Evolutionary conservation across 2,113 vertebrate genomes (phyloP), one percentile per base, ranked within the genome.

Genomic region (Laterallus jamaicensis): DNA sequence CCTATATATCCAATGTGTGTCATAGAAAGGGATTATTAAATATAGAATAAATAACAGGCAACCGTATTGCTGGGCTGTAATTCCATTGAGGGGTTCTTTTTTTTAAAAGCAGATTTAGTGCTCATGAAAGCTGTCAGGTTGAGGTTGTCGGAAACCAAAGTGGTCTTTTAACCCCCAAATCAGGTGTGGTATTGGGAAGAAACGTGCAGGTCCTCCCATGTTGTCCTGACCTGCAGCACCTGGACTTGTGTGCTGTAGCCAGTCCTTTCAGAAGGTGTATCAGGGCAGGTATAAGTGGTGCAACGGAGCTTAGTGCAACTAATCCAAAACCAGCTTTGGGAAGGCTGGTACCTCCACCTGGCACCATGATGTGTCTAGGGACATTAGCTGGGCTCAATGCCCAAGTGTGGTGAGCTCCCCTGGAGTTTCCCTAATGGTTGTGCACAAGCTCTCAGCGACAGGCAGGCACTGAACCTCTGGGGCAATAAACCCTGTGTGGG

Each of bases 1-100:
- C 66, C 71, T 97, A 32, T 96, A 76, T 93, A 92, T 97, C 89
- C 97, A 96, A 88, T 92, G 95, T 78, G 21, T 66, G 91, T 87
- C 95, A 87, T 60, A 81, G 68, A 92, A 82, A 96, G n/a, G 83
- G 84, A 97, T 97, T 97, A 98, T 98, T 98, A 97, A 97, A 98
- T 98, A 97, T 95, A 96, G 95, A 98, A 96, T 97, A 98, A 98
- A 98, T 98, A 97, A 95, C 84, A 93, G 94, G 44, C 82, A 96
- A 96, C 91, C 54, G 5, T 96, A 85, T 97, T 96, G 95, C 47
- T 31, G 82, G 54, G 91, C 69, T 95, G 84, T 97, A 94, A 97
- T 97, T 97, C 95, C 90, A 76, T 91, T 15, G 67, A 96, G 92
- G 84, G 59, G 22, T 75, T 94, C 92, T 26, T 67, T 95, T 95